Base-by-base conservation (phyloP, 1,140 invertebrate genomes). In the Polypedilum vanderplanki region DNA sequence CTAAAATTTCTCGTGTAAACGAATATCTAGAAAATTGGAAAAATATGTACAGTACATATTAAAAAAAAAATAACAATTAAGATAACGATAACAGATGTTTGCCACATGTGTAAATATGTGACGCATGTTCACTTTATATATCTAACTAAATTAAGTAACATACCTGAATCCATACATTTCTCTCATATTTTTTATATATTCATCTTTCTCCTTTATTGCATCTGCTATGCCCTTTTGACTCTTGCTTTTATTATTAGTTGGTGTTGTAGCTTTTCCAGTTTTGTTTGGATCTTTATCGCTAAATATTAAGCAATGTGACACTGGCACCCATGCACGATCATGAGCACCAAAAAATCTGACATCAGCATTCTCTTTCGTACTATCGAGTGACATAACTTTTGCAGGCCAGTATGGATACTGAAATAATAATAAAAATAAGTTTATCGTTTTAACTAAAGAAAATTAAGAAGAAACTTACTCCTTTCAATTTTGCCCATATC, bases 261-360 rank as follows among this genome's bases (percentile, higher is more conserved):
- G 80, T 15, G 79, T 17, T 74, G 41, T 33, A 40, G 15, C 18
- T 0, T 18, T n/a, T 70, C 79, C 79, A 1, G 77, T 76, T 75
- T 70, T 78, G 75, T 89, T 89, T 0, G 88, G 88, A 79, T 89
- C 87, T 78, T 88, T 87, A 76, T 90, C 87, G 5, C 91, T 91
- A 77, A 91, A 96, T 18, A 97, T 83, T 81, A 88, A 96, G 77
- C 94, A 93, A 81, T 96, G 91, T 77, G 90, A 90, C 0, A 89
- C 85, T 0, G 93, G 88, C 10, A 98, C 91, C 93, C 94, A 96
- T 3, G 95, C 94, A 77, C 92, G 88, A 84, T 97, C 94, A 84
- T 98, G 95, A 70, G 92, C 92, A 4, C 96, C 96, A 83, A 98
- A 98, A 84, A 98, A 98, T 15, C 95, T 83, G 8, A 96, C 94